These are phyloP conservation scores for Sylvietta virens DNA, from an alignment of 2,113 vertebrate genomes.

Conservation along the genomic window DNA sequence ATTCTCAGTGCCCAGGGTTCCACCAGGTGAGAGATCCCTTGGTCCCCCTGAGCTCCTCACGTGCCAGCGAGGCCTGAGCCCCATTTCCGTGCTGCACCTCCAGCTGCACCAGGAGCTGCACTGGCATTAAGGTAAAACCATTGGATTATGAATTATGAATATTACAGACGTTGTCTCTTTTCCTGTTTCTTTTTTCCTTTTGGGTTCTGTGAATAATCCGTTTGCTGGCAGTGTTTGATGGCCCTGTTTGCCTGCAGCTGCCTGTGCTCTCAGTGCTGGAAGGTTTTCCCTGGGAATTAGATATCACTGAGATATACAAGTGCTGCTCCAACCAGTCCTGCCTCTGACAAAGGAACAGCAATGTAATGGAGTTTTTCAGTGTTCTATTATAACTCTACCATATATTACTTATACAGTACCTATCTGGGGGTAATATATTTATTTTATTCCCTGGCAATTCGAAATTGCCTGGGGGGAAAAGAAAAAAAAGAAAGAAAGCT, in stretches of 20 bases:
- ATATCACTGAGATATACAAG: neutral
- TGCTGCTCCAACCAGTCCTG: neutral
- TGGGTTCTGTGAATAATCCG: neutral
- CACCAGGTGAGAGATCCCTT: neutral
- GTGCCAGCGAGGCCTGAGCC: neutral
- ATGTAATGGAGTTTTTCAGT: neutral
- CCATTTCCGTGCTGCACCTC: neutral
- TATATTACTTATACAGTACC: neutral
- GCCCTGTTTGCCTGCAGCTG: neutral
- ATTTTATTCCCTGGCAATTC: neutral
- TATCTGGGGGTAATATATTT: neutral
- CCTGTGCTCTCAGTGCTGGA: neutral
- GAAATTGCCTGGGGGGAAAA: neutral
- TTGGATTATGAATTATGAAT: neutral
- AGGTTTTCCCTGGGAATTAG: neutral
- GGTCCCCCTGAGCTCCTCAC: neutral
- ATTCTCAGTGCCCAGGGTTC: too few relatives aligned
- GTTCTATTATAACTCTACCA: neutral
- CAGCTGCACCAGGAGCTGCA: fast-evolving
- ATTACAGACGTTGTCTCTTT: fast-evolving
- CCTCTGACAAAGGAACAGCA: neutral
- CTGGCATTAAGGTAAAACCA: fast-evolving
- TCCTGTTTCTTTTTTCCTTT: too few relatives aligned
- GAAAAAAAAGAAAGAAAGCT: neutral
- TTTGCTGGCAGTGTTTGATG: neutral